These are phyloP conservation scores for Drosophila parabipectinata DNA, from an alignment of 1,140 invertebrate species.

Conservation along the genomic window DNA sequence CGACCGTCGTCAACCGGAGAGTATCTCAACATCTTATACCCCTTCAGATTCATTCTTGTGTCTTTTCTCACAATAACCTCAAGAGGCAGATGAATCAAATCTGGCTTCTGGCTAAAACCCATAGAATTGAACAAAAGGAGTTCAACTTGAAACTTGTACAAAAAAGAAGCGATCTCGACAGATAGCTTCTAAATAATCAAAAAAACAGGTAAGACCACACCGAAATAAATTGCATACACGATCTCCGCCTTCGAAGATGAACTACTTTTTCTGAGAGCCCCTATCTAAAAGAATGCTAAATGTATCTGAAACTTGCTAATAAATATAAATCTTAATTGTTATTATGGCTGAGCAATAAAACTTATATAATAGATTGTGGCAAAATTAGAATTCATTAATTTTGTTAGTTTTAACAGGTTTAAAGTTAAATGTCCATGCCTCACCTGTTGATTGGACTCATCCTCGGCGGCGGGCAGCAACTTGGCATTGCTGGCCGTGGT, in stretches of 20 bases:
- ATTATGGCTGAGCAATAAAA: neutral
- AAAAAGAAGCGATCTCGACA: slow-evolving; percentile 11
- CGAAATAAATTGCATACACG: slow-evolving; percentile 47
- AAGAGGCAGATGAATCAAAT: slow-evolving; percentile 39
- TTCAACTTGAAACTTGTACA: slow-evolving; percentile 31
- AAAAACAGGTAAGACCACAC: slow-evolving; percentile 43
- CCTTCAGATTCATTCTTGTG: slow-evolving; percentile 31
- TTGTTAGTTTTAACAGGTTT: neutral
- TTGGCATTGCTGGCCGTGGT: slow-evolving; percentile 81
- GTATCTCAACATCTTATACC: slow-evolving; percentile 7
- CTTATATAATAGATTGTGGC: neutral
- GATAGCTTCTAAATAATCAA: slow-evolving; percentile 29
- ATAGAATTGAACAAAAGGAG: slow-evolving; percentile 35
- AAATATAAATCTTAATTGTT: slow-evolving; percentile 25
- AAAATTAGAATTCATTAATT: slow-evolving; percentile 8
- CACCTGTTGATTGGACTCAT: slow-evolving; percentile 81
- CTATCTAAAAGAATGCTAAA: slow-evolving; percentile 34
- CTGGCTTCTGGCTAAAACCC: slow-evolving; percentile 29
- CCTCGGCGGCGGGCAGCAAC: slow-evolving; percentile 64
- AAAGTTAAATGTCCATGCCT: slow-evolving; percentile 18
- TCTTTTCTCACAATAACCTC: slow-evolving; percentile 26
- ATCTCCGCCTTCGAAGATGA: slow-evolving; percentile 30
- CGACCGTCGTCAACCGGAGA: slow-evolving; percentile 7
- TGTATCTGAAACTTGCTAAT: slow-evolving; percentile 31
- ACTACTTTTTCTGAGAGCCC: slow-evolving; percentile 34